A percentile compares a stretch with the other conserved stretches of the same genome.
Evolutionary conservation across 2,888 invertebrate species (phyloP).

Genomic region (Watsonalla binaria): DNA sequence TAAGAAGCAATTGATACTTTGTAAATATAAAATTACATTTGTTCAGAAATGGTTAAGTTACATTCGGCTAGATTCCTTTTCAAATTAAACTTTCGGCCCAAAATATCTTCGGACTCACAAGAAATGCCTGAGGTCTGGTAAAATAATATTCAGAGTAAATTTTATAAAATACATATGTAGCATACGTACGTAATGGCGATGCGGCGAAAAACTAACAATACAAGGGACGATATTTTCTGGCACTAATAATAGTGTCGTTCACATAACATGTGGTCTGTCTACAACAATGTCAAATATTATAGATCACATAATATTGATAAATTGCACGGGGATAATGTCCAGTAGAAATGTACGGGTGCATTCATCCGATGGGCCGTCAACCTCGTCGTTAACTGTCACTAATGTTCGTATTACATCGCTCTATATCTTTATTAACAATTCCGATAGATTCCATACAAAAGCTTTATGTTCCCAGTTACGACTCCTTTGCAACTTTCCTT

Average conservation of each 20-base stretch:
- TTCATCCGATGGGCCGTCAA: slow-evolving; percentile 56
- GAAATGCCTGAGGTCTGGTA: no score
- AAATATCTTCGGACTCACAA: no score
- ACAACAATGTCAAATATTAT: slow-evolving; percentile 8
- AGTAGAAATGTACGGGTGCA: slow-evolving; percentile 50
- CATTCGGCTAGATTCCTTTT: no score
- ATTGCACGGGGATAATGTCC: slow-evolving; percentile 39
- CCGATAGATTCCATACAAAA: slow-evolving; percentile 73
- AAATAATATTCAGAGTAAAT: no score
- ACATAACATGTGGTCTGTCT: slow-evolving; percentile 8
- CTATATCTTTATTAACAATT: slow-evolving; percentile 78
- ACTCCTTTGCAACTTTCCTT: slow-evolving; percentile 70
- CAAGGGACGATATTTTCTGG: background rate
- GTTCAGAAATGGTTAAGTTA: no score
- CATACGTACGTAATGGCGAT: no score
- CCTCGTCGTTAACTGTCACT: slow-evolving; percentile 63
- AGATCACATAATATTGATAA: slow-evolving; percentile 38
- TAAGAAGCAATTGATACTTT: background rate
- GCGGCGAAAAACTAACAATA: background rate
- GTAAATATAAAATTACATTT: no score
- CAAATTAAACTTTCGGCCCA: no score
- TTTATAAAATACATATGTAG: no score
- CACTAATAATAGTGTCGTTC: background rate
- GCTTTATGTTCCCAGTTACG: slow-evolving; percentile 72
- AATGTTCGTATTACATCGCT: slow-evolving; percentile 71